Base-by-base conservation (phyloP, 2,888 invertebrate genomes). In the Desoria tigrina region DNA sequence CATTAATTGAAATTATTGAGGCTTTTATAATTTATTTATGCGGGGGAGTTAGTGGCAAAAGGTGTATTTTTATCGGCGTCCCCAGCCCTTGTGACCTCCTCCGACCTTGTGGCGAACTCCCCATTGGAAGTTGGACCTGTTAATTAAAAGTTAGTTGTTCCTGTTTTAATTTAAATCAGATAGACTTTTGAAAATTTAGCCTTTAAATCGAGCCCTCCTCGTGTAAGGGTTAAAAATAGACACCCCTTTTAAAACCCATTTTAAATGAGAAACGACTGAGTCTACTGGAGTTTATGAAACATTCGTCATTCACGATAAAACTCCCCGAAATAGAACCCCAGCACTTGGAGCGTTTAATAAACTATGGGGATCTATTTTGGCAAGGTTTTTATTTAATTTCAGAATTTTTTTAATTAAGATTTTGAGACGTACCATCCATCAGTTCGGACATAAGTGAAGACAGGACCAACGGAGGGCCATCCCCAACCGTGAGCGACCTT, bases 391-490 rank as follows among this genome's bases (percentile, higher is more conserved):
- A 11, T 9, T 11, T 39, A 39, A 39, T 39, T 39, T 16, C 39
- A 11, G 39, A 39, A 39, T 39, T 39, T 39, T 39, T 39, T 39
- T 39, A 11, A 39, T 39, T 39, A 11, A 9, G 16, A 39, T 11
- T 51, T 24, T 7, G 26, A 6, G 11, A 55, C 32, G 16, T 6
- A 32, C 67, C 72, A 72, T 32, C 72, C 69, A 58, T 74, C 74
- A 11, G 74, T 74, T 2, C 74, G 65, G 28, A 74, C 74, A 60
- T 73, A 74, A 3, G 74, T 74, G 59, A 74, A 74, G 23, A 74
- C 74, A 6, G 74, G 74, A 18, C 74, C 74, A 2, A 74, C 73
- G 11, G 74, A 71, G 27, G 65, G 67, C 67, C 67, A 64, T 7
- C 67, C 63, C 60, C 64, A 61, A 7, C 66, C 61, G 37, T 54